phyloP scores from a whole-genome alignment of 2,113 vertebrate genomes.

The Orcinus orca region DNA sequence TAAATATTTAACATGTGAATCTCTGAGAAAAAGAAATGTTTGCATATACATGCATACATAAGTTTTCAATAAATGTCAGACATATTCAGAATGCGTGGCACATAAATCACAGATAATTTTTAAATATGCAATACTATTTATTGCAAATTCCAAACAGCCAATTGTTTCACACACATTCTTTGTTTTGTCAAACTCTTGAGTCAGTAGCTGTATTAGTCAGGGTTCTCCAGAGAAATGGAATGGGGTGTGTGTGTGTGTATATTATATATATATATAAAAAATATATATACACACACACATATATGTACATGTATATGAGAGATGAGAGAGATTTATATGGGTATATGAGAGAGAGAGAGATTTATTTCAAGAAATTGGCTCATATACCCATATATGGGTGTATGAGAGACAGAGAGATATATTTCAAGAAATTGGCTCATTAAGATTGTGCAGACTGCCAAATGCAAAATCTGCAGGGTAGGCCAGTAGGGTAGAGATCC shows the following conservation, averaged over 20 bases:
- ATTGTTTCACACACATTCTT: background rate
- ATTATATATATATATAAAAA: background rate
- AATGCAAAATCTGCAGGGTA: background rate
- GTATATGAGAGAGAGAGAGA: no score
- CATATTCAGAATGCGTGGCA: background rate
- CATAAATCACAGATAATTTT: background rate
- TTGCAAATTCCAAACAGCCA: background rate
- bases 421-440: background rate
- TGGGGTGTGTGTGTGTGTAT: background rate
- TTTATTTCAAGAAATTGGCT: no score
- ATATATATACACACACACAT: background rate
- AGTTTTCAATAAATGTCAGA: background rate
- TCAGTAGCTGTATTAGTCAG: background rate
- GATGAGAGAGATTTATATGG: no score
- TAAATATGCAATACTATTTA: background rate
- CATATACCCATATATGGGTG: no score
- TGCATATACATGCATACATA: background rate
- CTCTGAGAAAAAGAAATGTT: background rate
- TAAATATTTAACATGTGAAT: background rate
- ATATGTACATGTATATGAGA: background rate
- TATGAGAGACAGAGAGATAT: background rate
- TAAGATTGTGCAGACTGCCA: background rate
- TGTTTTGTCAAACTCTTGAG: background rate
- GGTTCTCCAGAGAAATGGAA: background rate
- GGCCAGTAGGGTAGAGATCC: background rate